A percentile compares a stretch with the other conserved stretches of the same genome.
phyloP scores from a whole-genome alignment of 2,888 invertebrate species.

The Drosophila helvetica region DNA sequence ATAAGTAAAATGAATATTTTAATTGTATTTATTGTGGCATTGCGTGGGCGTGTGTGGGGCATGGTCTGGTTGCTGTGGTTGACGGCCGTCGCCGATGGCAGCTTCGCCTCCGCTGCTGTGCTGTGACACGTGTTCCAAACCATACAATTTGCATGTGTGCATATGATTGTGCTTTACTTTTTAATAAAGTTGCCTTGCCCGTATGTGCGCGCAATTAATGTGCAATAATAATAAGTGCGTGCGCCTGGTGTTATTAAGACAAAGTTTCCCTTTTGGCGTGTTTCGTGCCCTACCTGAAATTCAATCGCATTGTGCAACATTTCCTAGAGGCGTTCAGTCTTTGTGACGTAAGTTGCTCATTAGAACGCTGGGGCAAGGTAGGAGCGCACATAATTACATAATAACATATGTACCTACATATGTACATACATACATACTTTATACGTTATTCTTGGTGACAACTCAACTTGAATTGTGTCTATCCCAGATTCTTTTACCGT shows the following conservation, averaged over 20 bases:
- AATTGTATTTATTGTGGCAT: slow-evolving; percentile 65
- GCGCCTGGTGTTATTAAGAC: slow-evolving; percentile 48
- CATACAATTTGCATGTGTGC: slow-evolving; percentile 63
- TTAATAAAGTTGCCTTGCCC: slow-evolving; percentile 57
- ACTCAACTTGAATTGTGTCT: neutral
- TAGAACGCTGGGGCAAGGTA: slow-evolving; percentile 38
- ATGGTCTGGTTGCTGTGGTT: slow-evolving; percentile 33
- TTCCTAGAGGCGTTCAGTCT: slow-evolving; percentile 16
- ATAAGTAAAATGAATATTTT: slow-evolving; percentile 69
- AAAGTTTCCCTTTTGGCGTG: slow-evolving; percentile 32
- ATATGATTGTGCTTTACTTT: slow-evolving; percentile 33
- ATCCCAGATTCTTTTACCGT: slow-evolving; percentile 21
- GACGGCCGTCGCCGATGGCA: slow-evolving; percentile 32
- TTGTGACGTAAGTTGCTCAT: slow-evolving; percentile 55
- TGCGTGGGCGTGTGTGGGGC: slow-evolving; percentile 20
- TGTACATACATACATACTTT: neutral
- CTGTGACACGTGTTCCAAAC: slow-evolving; percentile 66
- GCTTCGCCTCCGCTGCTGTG: slow-evolving; percentile 5
- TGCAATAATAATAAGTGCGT: slow-evolving; percentile 48
- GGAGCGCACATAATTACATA: neutral
- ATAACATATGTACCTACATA: neutral
- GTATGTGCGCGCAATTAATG: slow-evolving; percentile 64
- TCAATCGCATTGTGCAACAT: slow-evolving; percentile 44
- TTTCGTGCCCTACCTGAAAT: neutral
- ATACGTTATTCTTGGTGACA: neutral